Conservation (phyloP, 2,888 invertebrate species). For the Pyrrhopygopsis socrates region DNA sequence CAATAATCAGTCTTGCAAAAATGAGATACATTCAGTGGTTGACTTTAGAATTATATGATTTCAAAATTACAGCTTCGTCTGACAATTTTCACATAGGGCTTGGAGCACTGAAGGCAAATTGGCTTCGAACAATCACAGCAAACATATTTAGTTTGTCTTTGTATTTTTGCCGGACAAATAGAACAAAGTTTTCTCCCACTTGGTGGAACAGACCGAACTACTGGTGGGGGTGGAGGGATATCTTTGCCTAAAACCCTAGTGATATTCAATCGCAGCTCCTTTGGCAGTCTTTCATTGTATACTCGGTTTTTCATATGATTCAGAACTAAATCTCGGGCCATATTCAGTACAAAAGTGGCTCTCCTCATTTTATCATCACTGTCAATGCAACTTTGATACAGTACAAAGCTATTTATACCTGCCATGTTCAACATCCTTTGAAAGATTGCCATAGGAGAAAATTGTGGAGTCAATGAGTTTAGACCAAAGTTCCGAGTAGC, state of each 20-base stretch:
- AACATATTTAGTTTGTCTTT: conserved; percentile 37
- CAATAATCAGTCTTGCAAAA: background rate
- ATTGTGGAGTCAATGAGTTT: too few relatives aligned
- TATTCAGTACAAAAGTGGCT: too few relatives aligned
- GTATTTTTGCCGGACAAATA: background rate
- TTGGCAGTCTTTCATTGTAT: conserved; percentile 65
- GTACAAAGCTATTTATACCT: conserved; percentile 49
- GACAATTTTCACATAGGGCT: background rate
- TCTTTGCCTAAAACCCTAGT: conserved; percentile 52
- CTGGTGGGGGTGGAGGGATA: conserved; percentile 31
- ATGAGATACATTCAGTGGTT: background rate
- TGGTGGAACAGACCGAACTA: conserved; percentile 23
- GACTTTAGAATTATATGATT: background rate
- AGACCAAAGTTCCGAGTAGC: too few relatives aligned
- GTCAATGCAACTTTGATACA: conserved; percentile 31
- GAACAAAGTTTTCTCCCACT: conserved; percentile 20
- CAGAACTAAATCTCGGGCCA: too few relatives aligned
- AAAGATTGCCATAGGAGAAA: conserved; percentile 22
- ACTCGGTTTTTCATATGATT: too few relatives aligned
- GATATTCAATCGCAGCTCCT: conserved; percentile 54
- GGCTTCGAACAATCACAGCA: background rate
- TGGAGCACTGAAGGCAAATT: background rate
- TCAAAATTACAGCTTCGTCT: conserved; percentile 32
- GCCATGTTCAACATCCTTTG: conserved; percentile 24
- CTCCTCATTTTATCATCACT: conserved; percentile 47